Evolutionary conservation across 2,888 invertebrate genomes (phyloP), one percentile per base, ranked within the genome.

Genomic region (Phorcus lineatus): DNA sequence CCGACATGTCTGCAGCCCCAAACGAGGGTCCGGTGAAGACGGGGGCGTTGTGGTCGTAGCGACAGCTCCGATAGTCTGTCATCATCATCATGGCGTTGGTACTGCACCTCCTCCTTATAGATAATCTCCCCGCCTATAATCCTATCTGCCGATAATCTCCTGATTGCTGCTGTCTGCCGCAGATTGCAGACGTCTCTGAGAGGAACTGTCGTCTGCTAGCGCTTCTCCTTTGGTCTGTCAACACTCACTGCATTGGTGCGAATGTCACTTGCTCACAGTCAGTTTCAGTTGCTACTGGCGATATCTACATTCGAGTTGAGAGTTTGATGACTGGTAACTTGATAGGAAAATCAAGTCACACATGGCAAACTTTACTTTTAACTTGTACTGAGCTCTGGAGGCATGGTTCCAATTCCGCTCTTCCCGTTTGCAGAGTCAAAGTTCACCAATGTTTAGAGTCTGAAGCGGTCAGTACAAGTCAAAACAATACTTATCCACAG

Each of bases 1-100:
- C 90, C 77, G 88, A 87, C 82, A 88, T 85, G 77, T 90, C 90
- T 66, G 82, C 77, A 66, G 83, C 81, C 57, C 77, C 76, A 54
- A 78, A 83, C 19, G 80, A 74, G 40, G 70, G 75, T 11, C 74
- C 78, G 31, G 74, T 77, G 57, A 84, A 80, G 13, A 80, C 79
- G 17, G 86, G 78, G n/a, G 85, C 81, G 75, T 85, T 86, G 79
- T 86, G 86, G 74, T 92, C 92, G 84, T 90, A 92, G 80, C 92
- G 85, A 78, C 92, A 92, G 82, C 91, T 92, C 53, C 92, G 86
- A 80, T 90, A 89, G 81, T 92, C 92, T n/a, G 90, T 88, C 88
- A 90, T 90, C 91, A 91, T 91, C 90, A 90, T 90, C 88, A 86
- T 90, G 53, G 74, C 83, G 79, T n/a, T 57, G 24, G 40, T 7